Evolutionary conservation across 1,140 invertebrate genomes (phyloP), one percentile per base, ranked within the genome.

Genomic region (Leptinotarsa texana): DNA sequence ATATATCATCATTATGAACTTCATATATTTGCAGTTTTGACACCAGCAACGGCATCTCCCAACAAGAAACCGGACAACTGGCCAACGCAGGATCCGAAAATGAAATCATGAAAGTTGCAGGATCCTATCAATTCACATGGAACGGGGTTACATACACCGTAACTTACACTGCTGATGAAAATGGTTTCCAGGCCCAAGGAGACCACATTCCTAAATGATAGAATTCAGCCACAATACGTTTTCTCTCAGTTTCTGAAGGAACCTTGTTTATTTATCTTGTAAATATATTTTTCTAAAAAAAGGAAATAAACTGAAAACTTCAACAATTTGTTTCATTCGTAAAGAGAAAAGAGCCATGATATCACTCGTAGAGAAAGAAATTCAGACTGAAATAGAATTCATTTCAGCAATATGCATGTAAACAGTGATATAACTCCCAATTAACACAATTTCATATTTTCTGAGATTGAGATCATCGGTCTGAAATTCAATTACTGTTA

Each of bases 121-220:
- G 93, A 18, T 88, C 87, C 13, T 92, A 91, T 87, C 88, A 87
- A 74, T 94, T 91, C 84, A 85, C 89, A 2, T 89, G 88, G 11
- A 91, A 93, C 81, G 92, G 92, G 17, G 87, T 87, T 33, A 86
- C 87, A 17, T 88, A 91, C 71, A 87, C 88, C 2, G 84, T 93
- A 13, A 89, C 86, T 57, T 94, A 91, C 83, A 84, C 89, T 47
- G 92, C 93, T 63, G 92, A 93, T 82, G 92, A 93, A 83, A 92
- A 92, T 72, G 93, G 93, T 11, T 94, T 92, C 88, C 90, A 90
- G 72, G 90, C 92, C 13, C 77, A 87, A 74, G 90, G 90, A 13
- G 89, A 85, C 13, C 90, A 91, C 81, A 81, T 92, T 24, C 87
- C 88, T 13, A 63, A 73, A 73, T 73, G 33, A 65, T 17, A 63